Percentiles rank a stretch among this genome's conserved stretches.
These are phyloP conservation scores for Micronycteris hirsuta DNA, from an alignment of 2,113 vertebrate species.

Conservation along the genomic window DNA sequence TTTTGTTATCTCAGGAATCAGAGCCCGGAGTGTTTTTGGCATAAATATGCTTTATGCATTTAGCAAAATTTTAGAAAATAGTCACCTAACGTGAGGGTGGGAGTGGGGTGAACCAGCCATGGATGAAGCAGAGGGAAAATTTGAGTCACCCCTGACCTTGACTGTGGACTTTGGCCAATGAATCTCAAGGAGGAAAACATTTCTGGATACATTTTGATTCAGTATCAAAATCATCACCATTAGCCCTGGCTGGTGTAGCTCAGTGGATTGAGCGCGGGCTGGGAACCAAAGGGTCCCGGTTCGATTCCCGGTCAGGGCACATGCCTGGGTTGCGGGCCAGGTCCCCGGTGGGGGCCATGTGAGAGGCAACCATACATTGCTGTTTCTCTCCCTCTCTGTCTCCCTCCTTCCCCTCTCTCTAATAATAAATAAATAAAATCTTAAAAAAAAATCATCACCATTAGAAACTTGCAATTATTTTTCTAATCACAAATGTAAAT, in stretches of 20 bases:
- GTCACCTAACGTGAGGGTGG: neutral
- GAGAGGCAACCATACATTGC: too few relatives aligned
- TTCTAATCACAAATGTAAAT: constrained; percentile 19
- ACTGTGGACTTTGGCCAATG: neutral
- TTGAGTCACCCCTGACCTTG: neutral
- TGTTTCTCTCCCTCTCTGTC: too few relatives aligned
- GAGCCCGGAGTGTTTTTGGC: neutral
- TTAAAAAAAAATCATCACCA: too few relatives aligned
- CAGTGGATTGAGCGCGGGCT: too few relatives aligned
- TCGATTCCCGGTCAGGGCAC: too few relatives aligned
- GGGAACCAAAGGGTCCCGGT: too few relatives aligned
- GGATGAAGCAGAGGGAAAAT: neutral
- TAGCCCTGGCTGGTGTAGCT: too few relatives aligned
- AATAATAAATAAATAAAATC: too few relatives aligned
- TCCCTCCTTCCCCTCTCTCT: too few relatives aligned
- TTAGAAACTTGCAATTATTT: neutral
- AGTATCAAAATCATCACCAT: too few relatives aligned
- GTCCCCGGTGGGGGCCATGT: too few relatives aligned
- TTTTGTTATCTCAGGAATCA: constrained; percentile 39
- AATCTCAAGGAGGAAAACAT: neutral
- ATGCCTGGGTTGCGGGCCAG: too few relatives aligned
- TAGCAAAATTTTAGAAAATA: neutral
- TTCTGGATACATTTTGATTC: constrained; percentile 21
- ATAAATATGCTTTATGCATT: constrained; percentile 28
- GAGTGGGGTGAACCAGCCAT: neutral